Evolutionary conservation across 2,888 invertebrate genomes (phyloP).

Genomic region (Pyrrhia umbra): DNA sequence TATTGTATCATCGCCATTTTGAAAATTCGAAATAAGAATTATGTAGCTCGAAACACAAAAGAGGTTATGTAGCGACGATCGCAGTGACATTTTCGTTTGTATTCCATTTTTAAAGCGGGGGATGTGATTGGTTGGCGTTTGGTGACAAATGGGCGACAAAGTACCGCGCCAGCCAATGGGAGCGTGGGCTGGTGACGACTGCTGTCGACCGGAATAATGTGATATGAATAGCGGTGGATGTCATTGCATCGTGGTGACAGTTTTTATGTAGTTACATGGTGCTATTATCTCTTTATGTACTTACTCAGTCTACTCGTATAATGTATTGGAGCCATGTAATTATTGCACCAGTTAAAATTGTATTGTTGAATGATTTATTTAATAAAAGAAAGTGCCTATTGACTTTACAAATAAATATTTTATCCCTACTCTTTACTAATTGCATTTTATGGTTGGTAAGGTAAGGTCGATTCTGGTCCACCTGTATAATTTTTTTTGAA

Average conservation of each 20-base stretch:
- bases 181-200: conserved; percentile 57
- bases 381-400: not conserved
- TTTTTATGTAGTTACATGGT: conserved; percentile 50
- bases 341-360: not conserved
- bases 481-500: too few relatives aligned
- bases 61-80: conserved; percentile 73
- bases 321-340: not conserved
- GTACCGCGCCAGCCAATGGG: conserved; percentile 77
- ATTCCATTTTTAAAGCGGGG: conserved; percentile 77
- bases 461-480: too few relatives aligned
- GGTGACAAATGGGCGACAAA: conserved; percentile 90
- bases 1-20: conserved; percentile 59
- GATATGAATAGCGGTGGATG: conserved; percentile 73
- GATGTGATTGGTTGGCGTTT: conserved; percentile 81
- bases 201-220: conserved; percentile 68
- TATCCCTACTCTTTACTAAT: too few relatives aligned
- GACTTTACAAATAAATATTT: too few relatives aligned
- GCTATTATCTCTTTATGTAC: conserved; percentile 34
- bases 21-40: conserved; percentile 58
- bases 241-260: conserved; percentile 64
- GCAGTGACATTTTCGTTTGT: conserved; percentile 82
- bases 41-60: conserved; percentile 40
- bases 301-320: conserved; percentile 1
- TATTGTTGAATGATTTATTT: not conserved
- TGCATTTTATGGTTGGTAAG: too few relatives aligned